phyloP scores from a whole-genome alignment of 1,140 invertebrate genomes.

The Eciton burchellii region DNA sequence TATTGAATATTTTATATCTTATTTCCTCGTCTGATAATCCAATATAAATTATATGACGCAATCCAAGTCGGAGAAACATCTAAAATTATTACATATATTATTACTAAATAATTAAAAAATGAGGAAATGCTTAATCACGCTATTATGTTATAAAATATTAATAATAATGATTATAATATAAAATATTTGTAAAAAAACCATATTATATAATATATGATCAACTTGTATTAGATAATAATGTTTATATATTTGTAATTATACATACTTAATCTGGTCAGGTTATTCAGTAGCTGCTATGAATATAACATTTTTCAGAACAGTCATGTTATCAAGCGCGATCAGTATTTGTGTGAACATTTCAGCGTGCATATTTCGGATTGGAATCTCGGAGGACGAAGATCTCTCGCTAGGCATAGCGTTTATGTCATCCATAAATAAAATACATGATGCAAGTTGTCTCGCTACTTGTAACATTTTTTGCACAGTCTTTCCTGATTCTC shows the following conservation, averaged over 20 bases:
- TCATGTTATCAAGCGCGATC: constrained; percentile 96
- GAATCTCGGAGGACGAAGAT: constrained; percentile 84
- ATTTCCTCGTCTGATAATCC: constrained; percentile 92
- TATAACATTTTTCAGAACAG: constrained; percentile 93
- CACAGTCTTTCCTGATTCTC: constrained; percentile 98
- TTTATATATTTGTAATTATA: constrained; percentile 14
- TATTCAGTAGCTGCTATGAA: constrained; percentile 98
- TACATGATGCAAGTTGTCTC: constrained; percentile 95
- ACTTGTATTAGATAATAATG: no score
- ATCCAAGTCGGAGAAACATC: constrained; percentile 94
- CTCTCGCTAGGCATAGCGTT: constrained; percentile 95
- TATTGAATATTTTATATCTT: constrained; percentile 90
- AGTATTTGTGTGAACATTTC: constrained; percentile 95
- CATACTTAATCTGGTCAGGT: constrained; percentile 95
- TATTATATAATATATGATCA: no score
- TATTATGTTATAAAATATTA: no score
- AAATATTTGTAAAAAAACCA: no score
- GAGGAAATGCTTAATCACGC: not conserved
- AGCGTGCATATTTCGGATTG: constrained; percentile 91
- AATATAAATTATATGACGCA: constrained; percentile 95
- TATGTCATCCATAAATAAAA: constrained; percentile 99
- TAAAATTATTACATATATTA: constrained; percentile 74
- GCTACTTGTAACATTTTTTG: constrained; percentile 97
- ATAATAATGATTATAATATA: no score
- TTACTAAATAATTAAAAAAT: constrained; percentile 27